A percentile compares a stretch with the other conserved stretches of the same genome.
phyloP scores from a whole-genome alignment of 2,113 vertebrate genomes.

The Gymnocephalus cernua region DNA sequence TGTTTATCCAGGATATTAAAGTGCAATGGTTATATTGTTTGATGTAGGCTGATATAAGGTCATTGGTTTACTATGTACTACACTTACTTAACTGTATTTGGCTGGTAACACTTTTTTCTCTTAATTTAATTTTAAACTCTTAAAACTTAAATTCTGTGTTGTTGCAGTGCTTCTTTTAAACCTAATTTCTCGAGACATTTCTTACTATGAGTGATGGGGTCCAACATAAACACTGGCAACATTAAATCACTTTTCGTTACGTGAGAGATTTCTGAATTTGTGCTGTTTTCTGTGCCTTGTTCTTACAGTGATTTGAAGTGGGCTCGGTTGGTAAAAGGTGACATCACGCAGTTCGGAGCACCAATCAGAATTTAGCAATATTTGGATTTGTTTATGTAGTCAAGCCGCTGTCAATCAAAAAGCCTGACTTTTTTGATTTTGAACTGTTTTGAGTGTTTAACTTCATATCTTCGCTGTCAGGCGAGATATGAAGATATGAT shows the following conservation, averaged over 20 bases:
- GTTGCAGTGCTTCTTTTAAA: background rate
- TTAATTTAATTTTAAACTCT: background rate
- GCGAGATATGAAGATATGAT: no score
- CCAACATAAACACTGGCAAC: background rate
- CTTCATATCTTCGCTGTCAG: no score
- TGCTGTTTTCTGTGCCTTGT: background rate
- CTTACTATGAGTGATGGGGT: background rate
- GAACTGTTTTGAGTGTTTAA: background rate
- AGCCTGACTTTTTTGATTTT: background rate
- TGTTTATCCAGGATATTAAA: background rate
- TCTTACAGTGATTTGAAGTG: background rate
- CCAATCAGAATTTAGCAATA: background rate
- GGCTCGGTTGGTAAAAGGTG: background rate
- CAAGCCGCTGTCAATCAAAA: background rate
- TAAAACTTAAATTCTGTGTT: background rate
- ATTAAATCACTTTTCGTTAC: background rate
- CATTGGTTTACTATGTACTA: background rate
- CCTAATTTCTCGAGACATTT: background rate
- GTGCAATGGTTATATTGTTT: background rate
- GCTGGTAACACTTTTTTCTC: background rate
- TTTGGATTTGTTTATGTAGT: background rate
- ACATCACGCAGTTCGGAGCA: background rate
- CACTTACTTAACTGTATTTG: background rate
- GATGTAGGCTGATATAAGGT: background rate
- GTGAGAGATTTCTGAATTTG: background rate